Conservation (phyloP, 2,113 vertebrate genomes). For the Leptodactylus fuscus region DNA sequence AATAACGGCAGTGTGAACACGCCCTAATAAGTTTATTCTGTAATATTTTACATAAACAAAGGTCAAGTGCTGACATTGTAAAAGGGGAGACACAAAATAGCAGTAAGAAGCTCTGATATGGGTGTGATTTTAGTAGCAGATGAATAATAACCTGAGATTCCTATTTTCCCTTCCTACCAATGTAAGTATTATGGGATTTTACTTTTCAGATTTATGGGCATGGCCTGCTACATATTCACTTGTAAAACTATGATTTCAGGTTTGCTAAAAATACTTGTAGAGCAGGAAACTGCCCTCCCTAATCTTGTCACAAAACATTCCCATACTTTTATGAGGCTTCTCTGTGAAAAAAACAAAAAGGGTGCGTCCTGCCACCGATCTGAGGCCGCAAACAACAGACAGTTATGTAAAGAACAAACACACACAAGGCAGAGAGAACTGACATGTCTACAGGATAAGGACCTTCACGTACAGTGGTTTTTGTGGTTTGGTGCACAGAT, state of each 20-base stretch:
- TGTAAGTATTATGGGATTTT: constrained; percentile 6
- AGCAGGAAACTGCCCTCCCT: constrained; percentile 35
- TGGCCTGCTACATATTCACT: neutral
- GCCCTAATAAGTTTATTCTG: too few relatives aligned
- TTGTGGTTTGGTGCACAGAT: too few relatives aligned
- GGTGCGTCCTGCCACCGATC: constrained; percentile 1
- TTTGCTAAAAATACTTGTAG: constrained; percentile 32
- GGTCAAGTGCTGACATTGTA: neutral
- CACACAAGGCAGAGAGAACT: too few relatives aligned
- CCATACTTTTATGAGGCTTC: constrained; percentile 37
- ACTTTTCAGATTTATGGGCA: neutral
- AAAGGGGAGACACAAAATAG: neutral
- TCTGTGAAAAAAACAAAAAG: neutral
- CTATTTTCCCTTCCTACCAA: neutral
- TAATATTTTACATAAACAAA: too few relatives aligned
- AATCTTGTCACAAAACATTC: constrained; percentile 44
- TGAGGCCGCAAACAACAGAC: neutral
- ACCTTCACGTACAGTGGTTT: too few relatives aligned
- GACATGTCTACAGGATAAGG: too few relatives aligned
- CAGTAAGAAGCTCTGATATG: neutral
- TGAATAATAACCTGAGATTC: neutral
- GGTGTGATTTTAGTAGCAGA: neutral
- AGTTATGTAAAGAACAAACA: neutral
- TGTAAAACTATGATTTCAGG: constrained; percentile 9
- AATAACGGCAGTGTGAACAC: too few relatives aligned